phyloP scores from a whole-genome alignment of 2,888 invertebrate species.

The Agrochola lota region DNA sequence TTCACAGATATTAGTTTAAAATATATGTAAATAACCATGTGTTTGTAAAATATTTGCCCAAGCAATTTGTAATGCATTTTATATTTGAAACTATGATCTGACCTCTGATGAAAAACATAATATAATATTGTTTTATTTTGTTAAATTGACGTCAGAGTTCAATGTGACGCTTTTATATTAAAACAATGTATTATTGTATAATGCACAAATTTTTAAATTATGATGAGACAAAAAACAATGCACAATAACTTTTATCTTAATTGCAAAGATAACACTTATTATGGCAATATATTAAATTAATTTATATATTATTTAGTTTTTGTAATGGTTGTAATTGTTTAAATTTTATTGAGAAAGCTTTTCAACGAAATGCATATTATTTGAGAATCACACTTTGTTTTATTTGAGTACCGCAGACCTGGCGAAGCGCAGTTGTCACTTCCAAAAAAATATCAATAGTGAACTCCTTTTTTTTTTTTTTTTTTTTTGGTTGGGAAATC shows the following conservation, averaged over 20 bases:
- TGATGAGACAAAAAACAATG: not conserved
- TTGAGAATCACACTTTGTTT: constrained; percentile 19
- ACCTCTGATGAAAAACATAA: no score
- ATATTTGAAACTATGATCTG: not conserved
- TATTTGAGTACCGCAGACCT: not conserved
- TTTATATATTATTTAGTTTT: not conserved
- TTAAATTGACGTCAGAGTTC: not conserved
- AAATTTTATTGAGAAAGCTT: not conserved
- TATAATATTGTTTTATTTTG: not conserved
- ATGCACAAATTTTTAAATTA: not conserved
- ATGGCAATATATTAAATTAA: constrained; percentile 8
- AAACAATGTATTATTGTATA: not conserved
- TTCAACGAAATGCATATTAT: constrained; percentile 17
- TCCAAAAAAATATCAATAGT: not conserved
- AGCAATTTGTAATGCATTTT: not conserved
- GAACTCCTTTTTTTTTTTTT: no score
- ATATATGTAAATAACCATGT: not conserved
- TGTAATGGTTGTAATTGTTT: constrained; percentile 11
- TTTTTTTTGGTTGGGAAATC: no score
- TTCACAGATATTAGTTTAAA: not conserved
- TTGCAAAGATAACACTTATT: not conserved
- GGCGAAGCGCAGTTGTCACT: not conserved
- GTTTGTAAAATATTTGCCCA: not conserved
- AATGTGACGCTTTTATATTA: not conserved
- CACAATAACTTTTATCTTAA: not conserved